phyloP scores from a whole-genome alignment of 1,140 invertebrate species.

The Platorchestia sp. region DNA sequence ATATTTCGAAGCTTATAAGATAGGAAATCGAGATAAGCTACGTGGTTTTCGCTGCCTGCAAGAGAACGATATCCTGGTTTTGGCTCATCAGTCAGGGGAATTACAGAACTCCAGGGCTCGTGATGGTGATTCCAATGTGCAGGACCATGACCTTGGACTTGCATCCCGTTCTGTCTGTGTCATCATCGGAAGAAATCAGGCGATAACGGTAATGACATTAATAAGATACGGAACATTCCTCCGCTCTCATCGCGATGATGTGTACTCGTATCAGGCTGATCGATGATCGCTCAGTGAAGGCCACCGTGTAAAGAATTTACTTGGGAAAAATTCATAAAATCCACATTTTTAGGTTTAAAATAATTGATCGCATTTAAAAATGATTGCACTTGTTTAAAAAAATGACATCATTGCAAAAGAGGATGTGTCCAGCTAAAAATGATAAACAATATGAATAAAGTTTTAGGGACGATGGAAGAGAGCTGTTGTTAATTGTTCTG shows the following conservation, averaged over 20 bases:
- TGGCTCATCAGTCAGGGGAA: neutral
- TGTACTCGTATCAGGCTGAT: neutral
- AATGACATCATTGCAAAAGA: neutral
- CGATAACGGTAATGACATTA: neutral
- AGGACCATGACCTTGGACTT: neutral
- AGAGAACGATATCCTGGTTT: neutral
- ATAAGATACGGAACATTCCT: neutral
- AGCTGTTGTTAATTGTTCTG: neutral
- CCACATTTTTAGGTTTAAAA: neutral
- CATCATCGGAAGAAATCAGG: neutral
- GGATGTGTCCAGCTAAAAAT: neutral
- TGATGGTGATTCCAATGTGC: neutral
- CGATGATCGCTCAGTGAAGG: neutral
- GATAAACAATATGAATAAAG: neutral
- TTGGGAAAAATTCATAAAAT: no score
- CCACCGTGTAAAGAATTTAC: neutral
- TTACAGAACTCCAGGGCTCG: neutral
- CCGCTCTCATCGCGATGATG: neutral
- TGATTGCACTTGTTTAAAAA: neutral
- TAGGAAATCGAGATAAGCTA: no score
- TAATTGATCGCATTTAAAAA: neutral
- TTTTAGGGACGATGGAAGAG: neutral
- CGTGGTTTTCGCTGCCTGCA: neutral
- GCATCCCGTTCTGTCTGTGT: neutral
- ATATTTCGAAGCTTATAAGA: no score